A percentile compares a stretch with the other conserved stretches of the same genome.
Evolutionary conservation across 2,113 vertebrate genomes (phyloP).

Genomic region (Urocolius indicus): DNA sequence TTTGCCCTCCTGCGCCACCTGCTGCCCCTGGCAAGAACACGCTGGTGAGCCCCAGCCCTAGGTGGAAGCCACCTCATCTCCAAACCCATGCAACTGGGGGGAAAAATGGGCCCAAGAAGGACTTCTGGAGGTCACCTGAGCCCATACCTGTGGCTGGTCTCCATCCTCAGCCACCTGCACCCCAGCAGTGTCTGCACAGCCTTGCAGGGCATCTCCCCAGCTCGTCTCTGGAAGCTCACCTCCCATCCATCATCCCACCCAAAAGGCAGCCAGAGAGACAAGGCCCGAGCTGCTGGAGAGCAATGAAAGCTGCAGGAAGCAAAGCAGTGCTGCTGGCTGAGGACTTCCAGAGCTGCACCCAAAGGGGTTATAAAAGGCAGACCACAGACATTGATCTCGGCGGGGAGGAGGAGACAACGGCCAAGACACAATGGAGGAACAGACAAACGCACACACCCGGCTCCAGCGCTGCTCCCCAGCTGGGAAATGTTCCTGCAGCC

Average conservation of each 20-base stretch:
- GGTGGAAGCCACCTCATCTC: not conserved
- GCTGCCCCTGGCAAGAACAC: slow-evolving; percentile 28
- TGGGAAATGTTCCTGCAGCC: slow-evolving; percentile 38
- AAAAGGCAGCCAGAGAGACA: not conserved
- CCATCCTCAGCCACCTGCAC: not conserved
- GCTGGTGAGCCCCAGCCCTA: not conserved
- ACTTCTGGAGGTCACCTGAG: not conserved
- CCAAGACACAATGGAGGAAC: slow-evolving; percentile 53
- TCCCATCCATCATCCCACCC: not conserved
- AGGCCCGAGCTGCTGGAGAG: not conserved
- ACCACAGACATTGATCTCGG: slow-evolving; percentile 55
- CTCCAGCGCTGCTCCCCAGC: slow-evolving; percentile 52
- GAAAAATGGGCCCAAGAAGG: not conserved
- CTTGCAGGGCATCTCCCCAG: not conserved
- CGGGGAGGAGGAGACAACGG: not conserved
- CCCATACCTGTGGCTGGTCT: not conserved
- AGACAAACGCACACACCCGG: slow-evolving; percentile 28
- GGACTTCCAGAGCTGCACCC: slow-evolving; percentile 48
- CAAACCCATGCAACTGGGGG: not conserved
- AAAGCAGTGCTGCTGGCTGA: not conserved
- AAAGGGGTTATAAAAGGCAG: slow-evolving; percentile 46
- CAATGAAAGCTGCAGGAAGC: not conserved
- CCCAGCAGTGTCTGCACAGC: not conserved
- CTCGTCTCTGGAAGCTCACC: not conserved
- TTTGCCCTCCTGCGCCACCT: slow-evolving; percentile 66